These are phyloP conservation scores for Tamandua tetradactyla DNA, from an alignment of 2,797 vertebrate genomes.

Conservation along the genomic window DNA sequence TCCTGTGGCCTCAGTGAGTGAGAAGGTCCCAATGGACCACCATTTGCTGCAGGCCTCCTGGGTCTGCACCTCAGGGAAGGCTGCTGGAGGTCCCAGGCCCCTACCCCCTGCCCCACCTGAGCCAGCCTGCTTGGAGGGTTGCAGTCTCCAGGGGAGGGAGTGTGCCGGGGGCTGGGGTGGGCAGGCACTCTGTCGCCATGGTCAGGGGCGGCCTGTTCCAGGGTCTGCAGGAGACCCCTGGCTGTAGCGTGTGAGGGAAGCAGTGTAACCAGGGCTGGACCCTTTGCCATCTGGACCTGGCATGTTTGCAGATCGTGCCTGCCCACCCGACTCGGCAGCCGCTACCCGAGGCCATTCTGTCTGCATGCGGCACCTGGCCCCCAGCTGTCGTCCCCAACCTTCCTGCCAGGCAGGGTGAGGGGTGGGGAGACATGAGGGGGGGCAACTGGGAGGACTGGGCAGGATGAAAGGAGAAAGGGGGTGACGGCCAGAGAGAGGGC, in stretches of 20 bases:
- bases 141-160: background rate
- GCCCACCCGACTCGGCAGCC: background rate
- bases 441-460: background rate
- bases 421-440: background rate
- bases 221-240: background rate
- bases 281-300: constrained; percentile 17
- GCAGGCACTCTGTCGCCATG: background rate
- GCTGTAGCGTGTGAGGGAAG: background rate
- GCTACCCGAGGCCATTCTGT: background rate
- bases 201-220: background rate
- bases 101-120: background rate
- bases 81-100: background rate
- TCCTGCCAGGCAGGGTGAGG: background rate
- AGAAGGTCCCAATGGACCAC: background rate
- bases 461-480: background rate
- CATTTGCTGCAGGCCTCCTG: background rate
- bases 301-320: too few species aligned
- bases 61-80: background rate
- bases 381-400: background rate
- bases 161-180: background rate
- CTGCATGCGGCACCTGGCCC: background rate
- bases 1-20: background rate
- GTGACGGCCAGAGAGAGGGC: too few species aligned
- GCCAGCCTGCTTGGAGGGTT: too few species aligned
- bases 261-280: background rate